phyloP scores from a whole-genome alignment of 2,888 invertebrate species.

The Campoplex capitator region DNA sequence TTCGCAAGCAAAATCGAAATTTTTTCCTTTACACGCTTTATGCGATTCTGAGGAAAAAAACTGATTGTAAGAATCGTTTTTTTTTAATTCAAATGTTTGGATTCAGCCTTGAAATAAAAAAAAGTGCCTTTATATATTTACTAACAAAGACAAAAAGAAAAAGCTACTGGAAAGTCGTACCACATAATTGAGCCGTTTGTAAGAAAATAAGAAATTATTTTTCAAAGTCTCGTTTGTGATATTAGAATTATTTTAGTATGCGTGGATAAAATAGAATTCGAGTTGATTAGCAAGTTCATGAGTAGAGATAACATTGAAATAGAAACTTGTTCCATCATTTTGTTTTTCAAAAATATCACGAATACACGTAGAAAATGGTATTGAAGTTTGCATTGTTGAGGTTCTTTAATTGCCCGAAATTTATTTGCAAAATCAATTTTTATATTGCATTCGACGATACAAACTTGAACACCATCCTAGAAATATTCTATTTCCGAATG shows the following conservation, averaged over 20 bases:
- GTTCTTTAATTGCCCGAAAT: background rate
- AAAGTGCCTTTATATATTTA: conserved; percentile 11
- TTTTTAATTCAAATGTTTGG: conserved; percentile 24
- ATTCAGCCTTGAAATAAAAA: conserved; percentile 2
- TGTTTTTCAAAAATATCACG: background rate
- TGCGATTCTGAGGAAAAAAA: background rate
- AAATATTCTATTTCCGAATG: background rate
- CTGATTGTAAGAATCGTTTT: background rate
- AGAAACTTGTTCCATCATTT: background rate
- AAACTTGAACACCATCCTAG: background rate
- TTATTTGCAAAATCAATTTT: background rate
- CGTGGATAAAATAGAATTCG: background rate
- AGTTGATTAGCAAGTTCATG: background rate
- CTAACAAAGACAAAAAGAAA: background rate
- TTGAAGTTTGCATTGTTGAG: background rate
- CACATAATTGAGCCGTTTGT: background rate
- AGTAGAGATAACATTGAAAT: background rate
- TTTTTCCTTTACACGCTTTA: background rate
- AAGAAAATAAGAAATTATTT: conserved; percentile 1
- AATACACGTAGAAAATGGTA: background rate
- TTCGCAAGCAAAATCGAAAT: no score
- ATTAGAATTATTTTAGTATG: background rate
- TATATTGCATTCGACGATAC: background rate
- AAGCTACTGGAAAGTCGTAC: background rate
- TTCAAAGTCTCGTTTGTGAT: background rate